Base-by-base conservation (phyloP, 2,797 vertebrate species). In the Enteromius unitaeniatus region DNA sequence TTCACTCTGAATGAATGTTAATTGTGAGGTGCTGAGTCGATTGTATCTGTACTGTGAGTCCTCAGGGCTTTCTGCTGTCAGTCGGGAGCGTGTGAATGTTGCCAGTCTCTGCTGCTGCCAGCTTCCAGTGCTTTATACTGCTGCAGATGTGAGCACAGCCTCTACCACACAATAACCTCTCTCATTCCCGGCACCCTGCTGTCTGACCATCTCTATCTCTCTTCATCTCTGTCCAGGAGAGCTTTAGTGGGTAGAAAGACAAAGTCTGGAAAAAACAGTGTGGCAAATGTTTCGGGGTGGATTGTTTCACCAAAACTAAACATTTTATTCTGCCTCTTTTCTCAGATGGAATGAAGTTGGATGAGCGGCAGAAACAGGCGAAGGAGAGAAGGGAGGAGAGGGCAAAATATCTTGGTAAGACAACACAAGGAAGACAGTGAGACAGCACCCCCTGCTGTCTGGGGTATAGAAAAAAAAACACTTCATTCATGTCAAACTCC, bases 331-430 rank as follows among this genome's bases (percentile, higher is more conserved):
- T 67, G n/a, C 28, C 40, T 49, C 42, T 74, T 34, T 75, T 72
- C 51, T n/a, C 89, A 99, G 98, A 99, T 88, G 84, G 90, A 7
- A 93, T 95, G 82, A 99, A 97, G 91, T 95, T 96, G 69, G 96
- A 97, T 83, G 97, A 98, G 1, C 95, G 97, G 85, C 97, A 98
- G 93, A 97, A 96, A 88, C 95, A 96, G 85, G 98, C 97, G 0
- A 97, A 97, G 91, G 97, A 98, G 86, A 94, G 98, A 19, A 92
- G 98, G 11, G 97, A 98, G 87, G 97, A 99, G 72, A 94, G 97
- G 76, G 97, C 97, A 90, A 99, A 97, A 92, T 96, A 97, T 93
- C 93, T 99, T 65, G 98, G 98, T 99, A 92, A 91, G 96, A 88
- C 82, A 82, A 80, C 69, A 8, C 5, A 3, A 47, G 28, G 70